Evolutionary conservation across 1,140 invertebrate species (phyloP).

Genomic region (Lithobius niger): DNA sequence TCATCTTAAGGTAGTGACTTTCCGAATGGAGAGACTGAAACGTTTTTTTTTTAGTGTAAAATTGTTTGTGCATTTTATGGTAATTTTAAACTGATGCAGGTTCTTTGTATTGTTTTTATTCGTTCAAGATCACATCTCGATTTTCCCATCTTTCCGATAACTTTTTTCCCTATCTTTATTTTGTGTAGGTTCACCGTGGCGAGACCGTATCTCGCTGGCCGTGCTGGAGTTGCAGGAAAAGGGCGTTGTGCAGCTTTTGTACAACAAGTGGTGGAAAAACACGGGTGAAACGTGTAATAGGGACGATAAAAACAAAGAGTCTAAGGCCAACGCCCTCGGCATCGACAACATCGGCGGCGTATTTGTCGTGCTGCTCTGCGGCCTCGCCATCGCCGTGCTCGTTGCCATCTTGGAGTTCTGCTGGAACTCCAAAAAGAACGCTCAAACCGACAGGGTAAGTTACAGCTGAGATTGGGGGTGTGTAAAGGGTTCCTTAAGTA

Average conservation of each 20-base stretch:
- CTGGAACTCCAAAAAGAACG: constrained; percentile 88
- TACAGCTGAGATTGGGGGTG: no score
- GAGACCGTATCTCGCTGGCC: constrained; percentile 86
- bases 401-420: constrained; percentile 90
- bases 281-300: constrained; percentile 80
- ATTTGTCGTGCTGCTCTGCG: constrained; percentile 91
- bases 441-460: constrained; percentile 63
- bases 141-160: background rate
- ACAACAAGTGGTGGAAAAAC: constrained; percentile 97
- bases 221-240: constrained; percentile 92
- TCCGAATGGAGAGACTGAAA: no score
- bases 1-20: no score
- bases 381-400: constrained; percentile 72
- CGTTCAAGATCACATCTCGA: background rate
- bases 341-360: constrained; percentile 93
- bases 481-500: no score
- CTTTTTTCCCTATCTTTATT: constrained; percentile 9
- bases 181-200: constrained; percentile 62
- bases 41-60: no score
- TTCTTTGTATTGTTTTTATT: no score
- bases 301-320: constrained; percentile 80
- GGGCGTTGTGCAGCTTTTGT: constrained; percentile 83
- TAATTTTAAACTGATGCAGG: no score
- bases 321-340: constrained; percentile 79
- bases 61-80: no score